Evolutionary conservation across 2,888 invertebrate species (phyloP), one percentile per base, ranked within the genome.

Genomic region (Rotaria macrura): DNA sequence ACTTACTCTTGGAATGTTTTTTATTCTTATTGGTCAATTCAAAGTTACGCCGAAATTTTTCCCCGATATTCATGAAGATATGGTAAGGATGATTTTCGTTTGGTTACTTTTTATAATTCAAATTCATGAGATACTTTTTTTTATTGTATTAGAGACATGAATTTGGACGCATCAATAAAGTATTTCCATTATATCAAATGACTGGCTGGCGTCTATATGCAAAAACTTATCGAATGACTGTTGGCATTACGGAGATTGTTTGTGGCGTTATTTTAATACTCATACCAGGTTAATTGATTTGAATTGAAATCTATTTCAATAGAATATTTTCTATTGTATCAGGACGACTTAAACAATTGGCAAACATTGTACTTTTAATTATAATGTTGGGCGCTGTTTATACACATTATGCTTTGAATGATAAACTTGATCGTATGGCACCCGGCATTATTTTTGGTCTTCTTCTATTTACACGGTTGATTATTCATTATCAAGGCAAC

Each of bases 311-410:
- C 49, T 49, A 12, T 43, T 43, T 43, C 14, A 12, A 12, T 49
- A n/a, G n/a, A n/a, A n/a, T n/a, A n/a, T 17, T 49, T 9, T 49
- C 49, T 49, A 14, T 49, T 49, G 72, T 93, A 93, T 65, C 92
- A 96, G 96, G 95, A 91, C 94, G 94, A 91, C 92, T 96, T 87
- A 97, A 97, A 92, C 95, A 96, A 90, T 93, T 93, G 84, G 95
- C 96, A 79, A 97, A 97, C 91, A 92, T 94, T 23, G 93, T 95
- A 55, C 93, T 97, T 87, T 92, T 97, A 72, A 88, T 94, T 85
- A 92, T 96, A 87, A 96, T 96, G 93, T 90, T 95, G 87, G 93
- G 96, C 91, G 95, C 96, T 55, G 94, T 96, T 85, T 96, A 97
- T 91, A 96, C 96, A n/a, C 90, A 90, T 86, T 89, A 88, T 86